Percentiles rank a stretch among this genome's conserved stretches.
These are phyloP conservation scores for Polyommatus icarus DNA, from an alignment of 2,888 invertebrate genomes.

Conservation along the genomic window DNA sequence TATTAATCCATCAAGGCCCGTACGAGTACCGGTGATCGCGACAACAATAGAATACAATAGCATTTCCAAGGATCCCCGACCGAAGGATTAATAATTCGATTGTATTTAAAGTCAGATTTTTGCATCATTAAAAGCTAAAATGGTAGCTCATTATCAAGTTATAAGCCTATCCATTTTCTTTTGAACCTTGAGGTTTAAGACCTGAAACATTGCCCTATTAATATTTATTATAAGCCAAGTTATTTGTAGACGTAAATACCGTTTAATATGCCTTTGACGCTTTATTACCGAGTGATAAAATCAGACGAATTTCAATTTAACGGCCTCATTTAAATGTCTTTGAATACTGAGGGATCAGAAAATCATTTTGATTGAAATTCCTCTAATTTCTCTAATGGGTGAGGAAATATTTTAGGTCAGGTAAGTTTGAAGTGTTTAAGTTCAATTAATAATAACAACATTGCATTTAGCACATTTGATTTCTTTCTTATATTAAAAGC, in stretches of 20 bases:
- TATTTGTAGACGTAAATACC: conserved; percentile 15
- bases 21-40: no score
- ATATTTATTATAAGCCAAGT: conserved; percentile 18
- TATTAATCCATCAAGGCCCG: no score
- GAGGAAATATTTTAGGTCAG: neutral
- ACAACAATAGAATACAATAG: no score
- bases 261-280: conserved; percentile 24
- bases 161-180: neutral
- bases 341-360: conserved; percentile 9
- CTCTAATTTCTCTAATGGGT: neutral
- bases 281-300: conserved; percentile 24
- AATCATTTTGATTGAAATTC: conserved; percentile 11
- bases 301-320: conserved; percentile 20
- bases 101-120: no score
- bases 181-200: neutral
- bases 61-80: no score
- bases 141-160: neutral
- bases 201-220: conserved; percentile 6
- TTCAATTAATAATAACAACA: no score
- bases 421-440: neutral
- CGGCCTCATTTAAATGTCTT: conserved; percentile 14
- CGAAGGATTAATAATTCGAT: no score
- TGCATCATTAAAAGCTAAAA: neutral
- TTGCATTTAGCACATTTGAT: no score
- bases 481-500: no score